These are phyloP conservation scores for Thysanoteuthis rhombus DNA, from an alignment of 2,888 invertebrate genomes.

Conservation along the genomic window DNA sequence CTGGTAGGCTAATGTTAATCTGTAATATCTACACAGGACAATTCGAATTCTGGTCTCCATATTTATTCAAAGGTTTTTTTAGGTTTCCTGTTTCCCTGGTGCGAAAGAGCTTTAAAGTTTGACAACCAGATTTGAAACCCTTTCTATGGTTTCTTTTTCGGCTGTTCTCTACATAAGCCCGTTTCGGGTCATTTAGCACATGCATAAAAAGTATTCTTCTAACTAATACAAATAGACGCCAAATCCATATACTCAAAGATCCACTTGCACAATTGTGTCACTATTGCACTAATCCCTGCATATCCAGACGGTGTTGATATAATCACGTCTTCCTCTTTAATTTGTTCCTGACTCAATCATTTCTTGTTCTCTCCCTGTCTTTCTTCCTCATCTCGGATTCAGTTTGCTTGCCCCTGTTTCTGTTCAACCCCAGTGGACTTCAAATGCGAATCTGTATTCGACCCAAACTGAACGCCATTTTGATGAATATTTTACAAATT, in stretches of 20 bases:
- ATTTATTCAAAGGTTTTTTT: too few species aligned
- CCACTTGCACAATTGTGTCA: background rate
- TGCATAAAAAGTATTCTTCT: too few species aligned
- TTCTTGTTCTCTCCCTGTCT: background rate
- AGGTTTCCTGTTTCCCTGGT: too few species aligned
- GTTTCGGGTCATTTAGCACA: too few species aligned
- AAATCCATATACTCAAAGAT: background rate
- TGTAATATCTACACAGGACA: too few species aligned
- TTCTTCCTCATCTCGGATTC: background rate
- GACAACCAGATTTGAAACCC: too few species aligned
- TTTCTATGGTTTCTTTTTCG: too few species aligned
- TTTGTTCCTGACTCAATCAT: background rate
- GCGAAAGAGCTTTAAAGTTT: too few species aligned
- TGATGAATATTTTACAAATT: conserved; percentile 26
- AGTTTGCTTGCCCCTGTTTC: too few species aligned
- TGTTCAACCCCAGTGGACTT: background rate
- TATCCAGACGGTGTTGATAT: background rate
- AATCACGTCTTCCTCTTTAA: background rate
- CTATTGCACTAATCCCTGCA: background rate
- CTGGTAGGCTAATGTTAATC: too few species aligned
- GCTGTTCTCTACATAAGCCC: too few species aligned
- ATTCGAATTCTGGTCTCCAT: too few species aligned
- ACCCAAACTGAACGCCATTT: background rate
- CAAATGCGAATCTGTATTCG: background rate
- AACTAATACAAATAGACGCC: background rate